phyloP scores from a whole-genome alignment of 2,888 invertebrate genomes.

The Torymus aiolomorphi region DNA sequence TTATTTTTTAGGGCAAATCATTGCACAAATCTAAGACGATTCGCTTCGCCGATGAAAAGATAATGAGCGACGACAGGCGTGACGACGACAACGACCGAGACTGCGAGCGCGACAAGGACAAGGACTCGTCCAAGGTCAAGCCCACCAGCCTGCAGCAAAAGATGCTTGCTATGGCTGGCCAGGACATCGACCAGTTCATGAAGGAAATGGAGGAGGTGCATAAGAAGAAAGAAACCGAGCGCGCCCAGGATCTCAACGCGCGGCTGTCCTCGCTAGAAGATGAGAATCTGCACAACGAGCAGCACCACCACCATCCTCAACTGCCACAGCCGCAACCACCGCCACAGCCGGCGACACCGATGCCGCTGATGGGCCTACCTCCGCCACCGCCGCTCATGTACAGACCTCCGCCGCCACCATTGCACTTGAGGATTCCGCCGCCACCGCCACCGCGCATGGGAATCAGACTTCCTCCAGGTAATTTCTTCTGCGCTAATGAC shows the following conservation, averaged over 20 bases:
- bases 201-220: conserved; percentile 93
- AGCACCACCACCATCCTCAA: conserved; percentile 61
- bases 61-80: conserved; percentile 73
- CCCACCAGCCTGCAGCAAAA: conserved; percentile 89
- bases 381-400: conserved; percentile 79
- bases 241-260: conserved; percentile 80
- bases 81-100: conserved; percentile 73
- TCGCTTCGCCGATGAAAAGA: conserved; percentile 80
- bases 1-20: conserved; percentile 69
- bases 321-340: conserved; percentile 63
- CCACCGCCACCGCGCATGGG: conserved; percentile 77
- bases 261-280: conserved; percentile 74
- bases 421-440: conserved; percentile 76
- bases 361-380: conserved; percentile 77
- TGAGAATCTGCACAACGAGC: conserved; percentile 65
- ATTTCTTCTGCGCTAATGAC: conserved; percentile 25
- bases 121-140: conserved; percentile 76
- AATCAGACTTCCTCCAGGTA: conserved; percentile 77
- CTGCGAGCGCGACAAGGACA: conserved; percentile 72
- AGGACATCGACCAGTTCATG: conserved; percentile 95
- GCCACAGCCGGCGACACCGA: conserved; percentile 63
- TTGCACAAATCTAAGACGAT: conserved; percentile 77
- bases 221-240: conserved; percentile 84
- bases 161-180: conserved; percentile 92
- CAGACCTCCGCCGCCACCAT: conserved; percentile 77